Evolutionary conservation across 2,797 vertebrate genomes (phyloP).

Genomic region (Discoglossus pictus): DNA sequence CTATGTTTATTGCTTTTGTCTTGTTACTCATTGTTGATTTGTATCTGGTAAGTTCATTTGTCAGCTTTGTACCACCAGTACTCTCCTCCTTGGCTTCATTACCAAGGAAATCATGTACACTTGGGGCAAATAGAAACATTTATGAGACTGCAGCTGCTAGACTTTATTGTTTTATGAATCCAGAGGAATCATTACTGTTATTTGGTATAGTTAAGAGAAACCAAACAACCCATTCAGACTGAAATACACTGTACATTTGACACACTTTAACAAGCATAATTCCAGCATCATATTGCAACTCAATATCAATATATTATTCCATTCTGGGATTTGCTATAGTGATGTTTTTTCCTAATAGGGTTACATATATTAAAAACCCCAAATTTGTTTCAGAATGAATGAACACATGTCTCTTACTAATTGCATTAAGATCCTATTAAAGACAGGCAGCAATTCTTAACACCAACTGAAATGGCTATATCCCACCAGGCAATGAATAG

Average conservation of each 20-base stretch:
- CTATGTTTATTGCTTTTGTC: no score
- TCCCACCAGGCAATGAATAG: no score
- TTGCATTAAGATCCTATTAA: background rate
- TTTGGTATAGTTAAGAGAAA: background rate
- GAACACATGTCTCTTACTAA: background rate
- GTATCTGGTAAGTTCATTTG: constrained; percentile 18
- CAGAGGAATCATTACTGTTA: background rate
- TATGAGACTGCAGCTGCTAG: constrained; percentile 38
- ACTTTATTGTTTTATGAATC: constrained; percentile 14
- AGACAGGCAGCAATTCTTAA: no score
- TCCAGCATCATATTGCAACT: background rate
- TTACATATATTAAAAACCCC: background rate
- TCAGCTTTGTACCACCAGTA: constrained; percentile 31
- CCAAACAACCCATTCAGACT: constrained; percentile 1
- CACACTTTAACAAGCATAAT: background rate
- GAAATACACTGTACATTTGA: background rate
- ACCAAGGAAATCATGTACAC: constrained; percentile 9
- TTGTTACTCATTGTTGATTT: background rate
- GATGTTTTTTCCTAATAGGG: background rate
- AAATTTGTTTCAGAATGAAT: background rate
- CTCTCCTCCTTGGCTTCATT: constrained; percentile 8
- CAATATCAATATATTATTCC: background rate
- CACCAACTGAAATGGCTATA: no score
- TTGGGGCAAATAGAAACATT: constrained; percentile 20
- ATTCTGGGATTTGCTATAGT: background rate